These are phyloP conservation scores for Patella vulgata DNA, from an alignment of 1,140 invertebrate genomes.

Conservation along the genomic window DNA sequence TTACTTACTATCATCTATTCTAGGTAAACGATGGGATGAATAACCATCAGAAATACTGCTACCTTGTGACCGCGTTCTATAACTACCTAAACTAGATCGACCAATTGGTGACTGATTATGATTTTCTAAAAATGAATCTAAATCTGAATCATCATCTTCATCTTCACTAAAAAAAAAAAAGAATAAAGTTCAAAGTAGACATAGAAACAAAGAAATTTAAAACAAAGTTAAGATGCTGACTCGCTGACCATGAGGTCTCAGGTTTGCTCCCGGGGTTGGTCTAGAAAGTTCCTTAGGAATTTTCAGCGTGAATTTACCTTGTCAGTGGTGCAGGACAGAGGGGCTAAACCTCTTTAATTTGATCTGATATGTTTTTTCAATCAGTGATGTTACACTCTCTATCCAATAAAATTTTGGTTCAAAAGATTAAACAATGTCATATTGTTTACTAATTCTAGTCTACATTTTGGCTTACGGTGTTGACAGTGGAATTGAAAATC, in stretches of 20 bases:
- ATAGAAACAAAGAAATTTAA: neutral
- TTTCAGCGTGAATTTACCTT: neutral
- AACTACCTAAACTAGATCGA: conserved; percentile 11
- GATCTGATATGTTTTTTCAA: too few species aligned
- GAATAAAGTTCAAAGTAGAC: neutral
- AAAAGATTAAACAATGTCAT: too few species aligned
- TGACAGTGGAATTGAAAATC: too few species aligned
- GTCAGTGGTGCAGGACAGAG: neutral
- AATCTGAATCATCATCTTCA: conserved; percentile 27
- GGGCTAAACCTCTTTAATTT: too few species aligned
- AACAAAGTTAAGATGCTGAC: conserved; percentile 7
- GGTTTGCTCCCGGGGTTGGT: neutral
- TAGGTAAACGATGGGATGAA: neutral
- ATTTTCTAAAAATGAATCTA: conserved; percentile 33
- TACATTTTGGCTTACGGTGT: too few species aligned
- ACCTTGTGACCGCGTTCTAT: conserved; percentile 7
- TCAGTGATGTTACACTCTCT: too few species aligned
- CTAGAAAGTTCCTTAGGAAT: neutral
- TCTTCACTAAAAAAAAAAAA: conserved; percentile 22
- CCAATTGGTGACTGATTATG: conserved; percentile 28
- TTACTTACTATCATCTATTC: neutral
- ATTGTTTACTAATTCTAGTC: too few species aligned
- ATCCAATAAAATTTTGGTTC: too few species aligned
- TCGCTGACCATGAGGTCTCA: neutral
- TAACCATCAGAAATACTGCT: neutral